Evolutionary conservation across 2,888 invertebrate genomes (phyloP).

Genomic region (Athalia rosae): DNA sequence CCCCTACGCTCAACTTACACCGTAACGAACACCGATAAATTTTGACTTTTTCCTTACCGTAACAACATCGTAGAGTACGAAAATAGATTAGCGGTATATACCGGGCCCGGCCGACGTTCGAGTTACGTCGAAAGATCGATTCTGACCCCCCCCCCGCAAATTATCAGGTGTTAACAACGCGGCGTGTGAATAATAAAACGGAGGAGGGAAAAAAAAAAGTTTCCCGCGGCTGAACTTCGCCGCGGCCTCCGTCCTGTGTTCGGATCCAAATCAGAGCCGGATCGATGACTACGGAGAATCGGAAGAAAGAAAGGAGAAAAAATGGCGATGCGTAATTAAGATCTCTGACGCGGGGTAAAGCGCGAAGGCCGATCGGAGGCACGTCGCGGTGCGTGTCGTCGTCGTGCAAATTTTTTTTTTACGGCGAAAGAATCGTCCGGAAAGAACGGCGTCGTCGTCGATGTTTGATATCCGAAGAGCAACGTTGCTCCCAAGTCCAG

Average conservation of each 20-base stretch:
- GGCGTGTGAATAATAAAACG: background rate
- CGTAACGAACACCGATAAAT: slow-evolving; percentile 16
- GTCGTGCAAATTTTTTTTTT: background rate
- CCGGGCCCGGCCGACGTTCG: background rate
- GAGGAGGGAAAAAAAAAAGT: background rate
- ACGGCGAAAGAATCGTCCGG: background rate
- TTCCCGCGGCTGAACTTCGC: too few species aligned
- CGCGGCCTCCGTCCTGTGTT: too few species aligned
- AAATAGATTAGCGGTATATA: slow-evolving; percentile 21
- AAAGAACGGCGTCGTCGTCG: slow-evolving; percentile 15
- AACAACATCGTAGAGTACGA: background rate
- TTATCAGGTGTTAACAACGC: background rate
- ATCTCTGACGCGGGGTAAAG: background rate
- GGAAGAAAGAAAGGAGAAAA: background rate
- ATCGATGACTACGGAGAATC: too few species aligned
- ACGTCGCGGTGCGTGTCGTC: slow-evolving; percentile 19
- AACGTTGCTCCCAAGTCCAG: slow-evolving; percentile 13
- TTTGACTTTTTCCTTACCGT: background rate
- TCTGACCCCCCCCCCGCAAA: background rate
- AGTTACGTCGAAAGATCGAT: background rate
- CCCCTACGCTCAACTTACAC: background rate
- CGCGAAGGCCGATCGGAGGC: background rate
- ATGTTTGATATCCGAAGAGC: slow-evolving; percentile 2
- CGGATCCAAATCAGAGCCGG: too few species aligned
- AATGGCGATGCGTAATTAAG: background rate